phyloP scores from a whole-genome alignment of 2,113 vertebrate genomes.

The Enhydra lutris region DNA sequence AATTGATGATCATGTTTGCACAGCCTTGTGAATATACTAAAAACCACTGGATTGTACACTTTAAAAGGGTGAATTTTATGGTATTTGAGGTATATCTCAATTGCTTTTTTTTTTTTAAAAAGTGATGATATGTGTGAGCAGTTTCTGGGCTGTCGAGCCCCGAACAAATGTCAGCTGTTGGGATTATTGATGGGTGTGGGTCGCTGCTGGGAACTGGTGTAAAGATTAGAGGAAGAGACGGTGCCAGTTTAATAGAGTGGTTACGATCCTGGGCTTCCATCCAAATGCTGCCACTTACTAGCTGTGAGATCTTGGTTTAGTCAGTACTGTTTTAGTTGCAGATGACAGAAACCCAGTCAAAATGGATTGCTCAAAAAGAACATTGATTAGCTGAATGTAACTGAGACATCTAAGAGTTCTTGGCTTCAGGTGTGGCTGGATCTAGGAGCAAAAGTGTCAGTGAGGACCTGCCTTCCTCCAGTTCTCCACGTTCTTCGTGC shows the following conservation, averaged over 20 bases:
- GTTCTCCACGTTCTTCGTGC: not conserved
- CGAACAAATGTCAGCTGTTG: not conserved
- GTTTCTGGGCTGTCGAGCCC: not conserved
- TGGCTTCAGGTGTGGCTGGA: not conserved
- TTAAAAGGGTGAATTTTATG: not conserved
- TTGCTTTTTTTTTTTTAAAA: not conserved
- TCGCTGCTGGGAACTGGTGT: not conserved
- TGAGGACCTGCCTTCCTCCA: not conserved
- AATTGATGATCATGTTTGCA: not conserved
- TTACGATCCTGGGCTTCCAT: not conserved
- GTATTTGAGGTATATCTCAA: not conserved
- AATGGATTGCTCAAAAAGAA: not conserved
- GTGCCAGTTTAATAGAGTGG: not conserved
- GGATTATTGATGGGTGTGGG: not conserved
- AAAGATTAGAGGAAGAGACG: not conserved
- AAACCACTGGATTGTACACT: not conserved
- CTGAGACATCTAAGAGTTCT: not conserved
- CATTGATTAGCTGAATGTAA: not conserved
- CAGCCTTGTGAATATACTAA: not conserved
- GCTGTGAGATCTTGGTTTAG: not conserved
- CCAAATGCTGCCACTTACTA: constrained; percentile 17
- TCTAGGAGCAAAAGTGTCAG: not conserved
- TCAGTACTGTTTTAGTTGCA: not conserved
- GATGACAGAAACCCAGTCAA: not conserved
- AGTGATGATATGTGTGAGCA: not conserved